Evolutionary conservation across 2,113 vertebrate species (phyloP), one percentile per base, ranked within the genome.

Genomic region (Cygnus atratus): DNA sequence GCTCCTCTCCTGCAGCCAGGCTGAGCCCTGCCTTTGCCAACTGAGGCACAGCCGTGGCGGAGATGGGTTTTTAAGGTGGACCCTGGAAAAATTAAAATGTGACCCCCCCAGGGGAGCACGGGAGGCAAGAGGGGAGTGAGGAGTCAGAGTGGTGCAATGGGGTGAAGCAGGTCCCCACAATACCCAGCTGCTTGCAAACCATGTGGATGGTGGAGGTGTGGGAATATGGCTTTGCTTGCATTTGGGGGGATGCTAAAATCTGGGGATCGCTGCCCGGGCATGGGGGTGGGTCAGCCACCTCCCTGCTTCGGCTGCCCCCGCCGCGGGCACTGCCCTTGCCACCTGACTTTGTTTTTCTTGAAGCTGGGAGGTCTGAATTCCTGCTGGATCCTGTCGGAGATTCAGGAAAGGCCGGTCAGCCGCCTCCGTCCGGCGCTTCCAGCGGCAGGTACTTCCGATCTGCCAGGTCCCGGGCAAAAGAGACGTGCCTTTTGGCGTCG

Each of bases 361-460:
- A 95, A 97, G 90, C 44, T 37, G 78, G 94, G 95, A 96, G 97
- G 83, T 97, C 94, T 90, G 95, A 95, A 97, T 97, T 97, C 93
- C 92, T 85, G 87, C 97, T 93, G 97, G 96, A 97, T 97, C 96
- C 97, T 92, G 95, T 88, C 90, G 90, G 97, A 93, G 91, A 73
- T 43, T 84, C 88, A 68, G 97, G 97, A 95, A 96, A 95, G 89
- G 91, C 62, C 16, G 29, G 19, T n/a, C 95, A 10, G 75, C 85
- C 74, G 65, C 63, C 90, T 84, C 67, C 24, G 1, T 31, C 75
- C 79, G 46, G 92, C 15, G 0, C 74, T 82, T 68, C 81, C 88
- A 97, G 94, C 17, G 9, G 94, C 98, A 98, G 98, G 98, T 97
- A 92, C 96, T 96, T 96, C 95, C 41, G 0, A 68, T 5, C 22